These are phyloP conservation scores for Hemiscyllium ocellatum DNA, from an alignment of 2,113 vertebrate species.

Conservation along the genomic window DNA sequence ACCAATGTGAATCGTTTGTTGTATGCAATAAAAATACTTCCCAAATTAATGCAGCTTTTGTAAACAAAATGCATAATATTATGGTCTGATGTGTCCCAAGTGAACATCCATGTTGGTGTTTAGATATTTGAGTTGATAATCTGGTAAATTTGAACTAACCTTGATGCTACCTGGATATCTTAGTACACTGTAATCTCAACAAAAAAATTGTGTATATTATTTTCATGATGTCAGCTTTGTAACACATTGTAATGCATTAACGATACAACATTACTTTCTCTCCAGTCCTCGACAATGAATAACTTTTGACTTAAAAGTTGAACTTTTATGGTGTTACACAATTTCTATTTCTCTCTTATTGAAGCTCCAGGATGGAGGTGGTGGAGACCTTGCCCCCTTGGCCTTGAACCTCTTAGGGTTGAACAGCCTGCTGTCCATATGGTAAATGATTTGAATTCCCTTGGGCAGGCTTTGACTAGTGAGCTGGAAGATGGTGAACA, in stretches of 20 bases:
- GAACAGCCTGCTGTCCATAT: no score
- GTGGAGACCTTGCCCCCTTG: no score
- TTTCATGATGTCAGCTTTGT: background rate
- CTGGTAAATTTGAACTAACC: background rate
- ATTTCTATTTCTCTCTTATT: background rate
- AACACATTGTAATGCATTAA: background rate
- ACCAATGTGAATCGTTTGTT: background rate
- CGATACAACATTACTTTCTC: background rate
- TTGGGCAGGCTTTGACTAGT: no score
- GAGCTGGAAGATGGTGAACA: no score
- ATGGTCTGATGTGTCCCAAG: background rate
- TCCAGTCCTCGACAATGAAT: background rate
- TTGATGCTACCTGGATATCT: background rate
- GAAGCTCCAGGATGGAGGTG: no score
- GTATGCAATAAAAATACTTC: background rate
- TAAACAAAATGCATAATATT: background rate
- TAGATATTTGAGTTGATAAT: background rate
- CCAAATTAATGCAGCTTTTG: background rate
- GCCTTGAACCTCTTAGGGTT: no score
- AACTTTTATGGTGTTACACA: background rate
- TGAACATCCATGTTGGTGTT: background rate
- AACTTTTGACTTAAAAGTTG: background rate
- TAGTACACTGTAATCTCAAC: background rate
- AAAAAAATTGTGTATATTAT: background rate
- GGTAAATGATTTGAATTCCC: no score